Evolutionary conservation across 2,113 vertebrate species (phyloP), one percentile per base, ranked within the genome.

Genomic region (Tragelaphus imberbis): DNA sequence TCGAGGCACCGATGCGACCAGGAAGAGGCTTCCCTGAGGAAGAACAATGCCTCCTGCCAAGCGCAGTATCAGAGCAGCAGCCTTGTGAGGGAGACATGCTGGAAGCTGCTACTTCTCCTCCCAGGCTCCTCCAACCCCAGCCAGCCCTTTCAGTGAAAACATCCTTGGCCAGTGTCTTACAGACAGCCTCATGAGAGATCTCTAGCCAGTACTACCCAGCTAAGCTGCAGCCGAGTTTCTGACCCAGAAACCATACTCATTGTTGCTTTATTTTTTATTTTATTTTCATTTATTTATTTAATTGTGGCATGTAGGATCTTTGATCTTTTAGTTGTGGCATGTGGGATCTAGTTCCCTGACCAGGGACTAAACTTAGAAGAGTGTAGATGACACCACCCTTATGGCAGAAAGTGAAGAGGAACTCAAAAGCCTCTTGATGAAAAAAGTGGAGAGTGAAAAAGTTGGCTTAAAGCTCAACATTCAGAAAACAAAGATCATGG

Each of bases 81-180:
- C 28, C 15, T 0, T 1, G 4, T 7, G 56, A 51, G 33, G 28
- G 36, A 16, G 21, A 56, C 19, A 0, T 14, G 33, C 8, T 36
- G 51, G 40, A 65, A 91, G 63, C 19, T 44, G 1, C 21, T 40
- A 14, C 47, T 47, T 11, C 85, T 16, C 7, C 33, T 53, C 25
- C 80, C 1, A 4, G 36, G 65, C 7, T 28, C n/a, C 86, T 49
- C 16, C 7, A 53, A 33, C 40, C 68, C 91, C 6, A 25, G 2
- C 19, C 77, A 61, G 23, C 12, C 44, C 53, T 75, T 84, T 47
- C 11, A 30, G 0, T 33, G 55, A 56, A 49, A 11, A 1, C 27
- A 61, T n/a, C 33, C 51, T 17, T 59, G 53, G 58, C 23, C 28
- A 4, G 3, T 3, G 27, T 25, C 40, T 59, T 77, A 27, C 58